Base-by-base conservation (phyloP, 2,888 invertebrate species). In the Trichopria drosophilae region DNA sequence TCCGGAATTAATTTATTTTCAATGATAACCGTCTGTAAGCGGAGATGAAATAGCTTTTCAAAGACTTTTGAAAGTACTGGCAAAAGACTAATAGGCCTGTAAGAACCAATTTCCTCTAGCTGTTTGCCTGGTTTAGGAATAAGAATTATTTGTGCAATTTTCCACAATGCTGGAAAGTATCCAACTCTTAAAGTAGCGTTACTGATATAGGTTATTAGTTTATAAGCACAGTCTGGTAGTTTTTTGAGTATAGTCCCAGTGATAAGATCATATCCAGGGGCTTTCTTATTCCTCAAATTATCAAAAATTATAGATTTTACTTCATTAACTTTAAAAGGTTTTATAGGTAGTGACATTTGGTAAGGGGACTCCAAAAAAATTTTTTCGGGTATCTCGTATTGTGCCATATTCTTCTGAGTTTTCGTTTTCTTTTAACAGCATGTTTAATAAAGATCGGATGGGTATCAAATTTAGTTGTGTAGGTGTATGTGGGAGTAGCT, bases 1-100 rank as follows among this genome's bases (percentile, higher is more conserved):
- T 46, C 37, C 1, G 46, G 46, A 7, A 29, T 29, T 6, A 19
- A 37, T 9, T 37, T 28, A 6, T 46, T 5, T n/a, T n/a, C n/a
- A n/a, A n/a, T n/a, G n/a, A n/a, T n/a, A n/a, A n/a, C n/a, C n/a
- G n/a, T n/a, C 5, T 3, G 4, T 10, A 2, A n/a, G 16, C 31
- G 26, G 24, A 53, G 46, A 7, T 13, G 29, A 4, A 29, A 6
- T 9, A 9, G n/a, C 10, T 9, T 29, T 29, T 29, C 29, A n/a
- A 5, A 29, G 4, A 29, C 12, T 9, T 29, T 29, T 13, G 10
- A n/a, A 13, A 6, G n/a, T 4, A 15, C 10, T 13, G 29, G 29
- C 5, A 29, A 9, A 6, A 29, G 29, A 6, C 12, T 13, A 13
- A 29, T 29, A 6, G 29, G 29, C 29, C 29, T 29, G 15, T 29